Evolutionary conservation across 2,888 invertebrate genomes (phyloP).

Genomic region (Eupithecia centaureata): DNA sequence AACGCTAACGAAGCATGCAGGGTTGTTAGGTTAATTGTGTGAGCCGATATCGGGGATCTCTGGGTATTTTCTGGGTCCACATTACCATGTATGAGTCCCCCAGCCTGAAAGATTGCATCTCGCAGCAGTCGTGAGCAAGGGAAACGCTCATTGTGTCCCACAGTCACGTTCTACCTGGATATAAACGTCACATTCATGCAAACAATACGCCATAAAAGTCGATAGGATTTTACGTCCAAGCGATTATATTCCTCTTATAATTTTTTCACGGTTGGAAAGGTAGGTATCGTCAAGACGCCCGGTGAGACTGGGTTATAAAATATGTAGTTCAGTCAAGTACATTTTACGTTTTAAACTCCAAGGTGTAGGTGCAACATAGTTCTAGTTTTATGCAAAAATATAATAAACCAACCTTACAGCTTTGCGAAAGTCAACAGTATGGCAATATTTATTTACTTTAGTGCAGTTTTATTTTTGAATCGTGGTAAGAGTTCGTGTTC

Average conservation of each 20-base stretch:
- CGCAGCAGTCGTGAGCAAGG: constrained; percentile 70
- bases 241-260: constrained; percentile 49
- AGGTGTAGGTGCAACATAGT: constrained; percentile 60
- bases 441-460: constrained; percentile 61
- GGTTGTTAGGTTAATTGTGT: constrained; percentile 71
- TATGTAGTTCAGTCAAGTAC: constrained; percentile 54
- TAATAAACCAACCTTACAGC: constrained; percentile 46
- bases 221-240: constrained; percentile 57
- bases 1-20: constrained; percentile 56
- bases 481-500: constrained; percentile 49
- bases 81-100: constrained; percentile 62
- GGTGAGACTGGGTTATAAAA: constrained; percentile 55
- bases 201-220: constrained; percentile 67
- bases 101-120: constrained; percentile 60
- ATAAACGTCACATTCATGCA: constrained; percentile 60
- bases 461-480: constrained; percentile 52
- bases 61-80: constrained; percentile 48
- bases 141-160: constrained; percentile 61
- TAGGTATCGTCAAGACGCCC: constrained; percentile 35
- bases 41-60: constrained; percentile 50
- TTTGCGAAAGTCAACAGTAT: constrained; percentile 62
- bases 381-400: constrained; percentile 59
- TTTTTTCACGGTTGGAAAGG: constrained; percentile 45
- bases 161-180: constrained; percentile 73
- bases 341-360: constrained; percentile 51